Conservation (phyloP, 2,888 invertebrate species). For the Muscina levida region DNA sequence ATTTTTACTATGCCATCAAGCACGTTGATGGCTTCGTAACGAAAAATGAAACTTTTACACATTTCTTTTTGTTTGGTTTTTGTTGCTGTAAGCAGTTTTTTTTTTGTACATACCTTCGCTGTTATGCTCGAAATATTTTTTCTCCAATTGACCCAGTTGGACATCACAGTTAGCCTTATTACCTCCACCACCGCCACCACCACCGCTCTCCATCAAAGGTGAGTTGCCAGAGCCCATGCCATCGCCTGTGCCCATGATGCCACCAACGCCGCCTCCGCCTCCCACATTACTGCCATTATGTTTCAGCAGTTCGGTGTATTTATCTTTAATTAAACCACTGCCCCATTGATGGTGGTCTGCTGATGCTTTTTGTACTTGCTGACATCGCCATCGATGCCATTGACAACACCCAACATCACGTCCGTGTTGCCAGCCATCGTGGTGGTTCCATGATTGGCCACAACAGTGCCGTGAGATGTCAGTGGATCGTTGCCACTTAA, state of each 20-base stretch:
- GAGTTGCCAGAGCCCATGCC: conserved; percentile 57
- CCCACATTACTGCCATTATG: conserved; percentile 60
- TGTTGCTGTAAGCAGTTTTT: too few species aligned
- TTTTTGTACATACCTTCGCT: conserved; percentile 69
- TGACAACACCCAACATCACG: conserved; percentile 60
- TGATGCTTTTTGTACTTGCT: conserved; percentile 65
- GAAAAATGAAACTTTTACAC: too few species aligned
- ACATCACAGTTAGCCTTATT: conserved; percentile 64
- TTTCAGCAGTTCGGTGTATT: conserved; percentile 67
- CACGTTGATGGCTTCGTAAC: too few species aligned
- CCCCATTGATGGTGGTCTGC: conserved; percentile 66
- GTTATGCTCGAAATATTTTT: conserved; percentile 71
- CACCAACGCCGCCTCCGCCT: conserved; percentile 40
- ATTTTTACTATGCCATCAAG: too few species aligned
- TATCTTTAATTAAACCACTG: conserved; percentile 55
- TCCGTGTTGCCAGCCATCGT: conserved; percentile 68
- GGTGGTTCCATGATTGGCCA: conserved; percentile 63
- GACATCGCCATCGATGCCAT: conserved; percentile 41
- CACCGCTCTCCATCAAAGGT: conserved; percentile 52
- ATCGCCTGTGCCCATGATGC: conserved; percentile 17
- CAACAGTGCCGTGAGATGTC: conserved; percentile 59
- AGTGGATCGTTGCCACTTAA: conserved; percentile 64
- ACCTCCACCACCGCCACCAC: conserved; percentile 50
- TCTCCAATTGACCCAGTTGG: conserved; percentile 69
- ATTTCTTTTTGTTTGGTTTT: conserved; percentile 40